Percentiles rank a stretch among this genome's conserved stretches.
These are phyloP conservation scores for Vicugna pacos DNA, from an alignment of 2,113 vertebrate genomes.

Conservation along the genomic window DNA sequence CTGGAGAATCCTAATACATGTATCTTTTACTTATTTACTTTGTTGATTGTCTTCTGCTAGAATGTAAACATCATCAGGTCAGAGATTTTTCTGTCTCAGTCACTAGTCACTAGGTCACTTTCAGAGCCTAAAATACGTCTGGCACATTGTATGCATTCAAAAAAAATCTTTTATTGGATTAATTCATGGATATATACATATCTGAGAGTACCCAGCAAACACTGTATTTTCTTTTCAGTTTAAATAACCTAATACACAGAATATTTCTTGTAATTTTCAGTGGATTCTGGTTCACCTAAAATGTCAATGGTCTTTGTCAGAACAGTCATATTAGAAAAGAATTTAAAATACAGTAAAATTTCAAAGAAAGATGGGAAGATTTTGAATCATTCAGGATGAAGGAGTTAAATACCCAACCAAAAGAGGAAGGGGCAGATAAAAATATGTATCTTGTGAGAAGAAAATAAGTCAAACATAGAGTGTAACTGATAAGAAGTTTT, in stretches of 20 bases:
- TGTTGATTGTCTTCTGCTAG: not conserved
- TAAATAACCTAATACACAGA: constrained; percentile 23
- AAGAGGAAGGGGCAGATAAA: constrained; percentile 22
- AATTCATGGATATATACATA: not conserved
- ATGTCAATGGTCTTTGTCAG: not conserved
- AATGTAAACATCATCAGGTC: not conserved
- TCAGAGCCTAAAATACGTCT: not conserved
- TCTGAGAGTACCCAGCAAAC: not conserved
- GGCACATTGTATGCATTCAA: not conserved
- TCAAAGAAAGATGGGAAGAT: not conserved
- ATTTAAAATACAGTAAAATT: not conserved
- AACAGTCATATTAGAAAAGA: not conserved
- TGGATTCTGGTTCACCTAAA: not conserved
- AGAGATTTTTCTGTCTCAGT: not conserved
- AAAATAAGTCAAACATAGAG: constrained; percentile 50
- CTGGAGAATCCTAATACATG: not conserved
- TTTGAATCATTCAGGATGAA: not conserved
- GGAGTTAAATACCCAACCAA: not conserved
- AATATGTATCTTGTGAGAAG: constrained; percentile 37
- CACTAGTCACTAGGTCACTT: not conserved
- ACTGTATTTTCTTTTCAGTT: not conserved
- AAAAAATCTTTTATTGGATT: not conserved
- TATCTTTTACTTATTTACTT: not conserved
- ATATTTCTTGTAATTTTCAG: not conserved
- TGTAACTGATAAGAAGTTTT: constrained; percentile 18